Evolutionary conservation across 2,797 vertebrate genomes (phyloP).

Genomic region (Lacerta bilineata): DNA sequence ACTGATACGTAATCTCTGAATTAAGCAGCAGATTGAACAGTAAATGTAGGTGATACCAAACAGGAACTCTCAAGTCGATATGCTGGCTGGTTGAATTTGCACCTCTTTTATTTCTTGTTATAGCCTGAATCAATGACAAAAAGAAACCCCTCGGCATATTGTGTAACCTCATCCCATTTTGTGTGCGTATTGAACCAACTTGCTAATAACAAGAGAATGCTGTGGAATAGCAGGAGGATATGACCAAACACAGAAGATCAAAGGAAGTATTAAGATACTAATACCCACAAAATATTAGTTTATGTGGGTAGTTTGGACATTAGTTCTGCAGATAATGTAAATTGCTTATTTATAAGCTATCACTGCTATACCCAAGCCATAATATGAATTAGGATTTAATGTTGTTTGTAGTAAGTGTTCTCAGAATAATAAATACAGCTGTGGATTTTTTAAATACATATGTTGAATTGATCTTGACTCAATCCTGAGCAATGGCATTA

Average conservation of each 20-base stretch:
- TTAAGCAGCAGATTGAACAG: neutral
- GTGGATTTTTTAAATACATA: neutral
- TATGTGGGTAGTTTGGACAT: neutral
- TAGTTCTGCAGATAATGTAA: conserved; percentile 25
- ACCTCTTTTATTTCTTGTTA: neutral
- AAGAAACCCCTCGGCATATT: neutral
- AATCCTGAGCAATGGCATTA: neutral
- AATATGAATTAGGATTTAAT: conserved; percentile 24
- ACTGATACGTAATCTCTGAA: neutral
- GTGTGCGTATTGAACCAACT: neutral
- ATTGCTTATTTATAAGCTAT: conserved; percentile 24
- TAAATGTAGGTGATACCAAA: neutral
- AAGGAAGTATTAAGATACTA: neutral
- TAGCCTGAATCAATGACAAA: neutral
- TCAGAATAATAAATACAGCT: conserved; percentile 15
- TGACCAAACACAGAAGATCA: neutral
- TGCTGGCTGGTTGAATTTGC: neutral
- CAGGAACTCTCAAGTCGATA: neutral
- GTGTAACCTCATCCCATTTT: neutral
- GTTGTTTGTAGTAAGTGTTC: conserved; percentile 41
- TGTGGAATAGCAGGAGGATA: neutral
- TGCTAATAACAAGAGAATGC: conserved; percentile 35
- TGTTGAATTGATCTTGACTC: neutral
- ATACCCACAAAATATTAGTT: neutral
- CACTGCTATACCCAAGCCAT: neutral